These are phyloP conservation scores for Gymnocypris eckloni DNA, from an alignment of 2,797 vertebrate species.

Conservation along the genomic window DNA sequence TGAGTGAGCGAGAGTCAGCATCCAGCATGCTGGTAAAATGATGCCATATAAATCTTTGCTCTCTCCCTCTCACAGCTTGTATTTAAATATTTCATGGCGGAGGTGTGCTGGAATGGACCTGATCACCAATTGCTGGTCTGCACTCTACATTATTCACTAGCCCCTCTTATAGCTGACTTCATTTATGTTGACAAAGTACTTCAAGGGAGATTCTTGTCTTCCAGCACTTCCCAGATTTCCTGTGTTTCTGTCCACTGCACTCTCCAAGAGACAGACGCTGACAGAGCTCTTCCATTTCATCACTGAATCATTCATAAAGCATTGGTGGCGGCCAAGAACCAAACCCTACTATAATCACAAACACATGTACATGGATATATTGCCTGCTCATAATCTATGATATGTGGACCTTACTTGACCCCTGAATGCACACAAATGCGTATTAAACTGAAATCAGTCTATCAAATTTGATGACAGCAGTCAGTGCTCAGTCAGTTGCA, in stretches of 20 bases:
- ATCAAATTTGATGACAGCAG: conserved; percentile 7
- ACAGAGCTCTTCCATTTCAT: conserved; percentile 67
- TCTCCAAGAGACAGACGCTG: conserved; percentile 52
- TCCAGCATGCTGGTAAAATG: conserved; percentile 49
- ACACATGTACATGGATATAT: conserved; percentile 9
- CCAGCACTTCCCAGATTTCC: conserved; percentile 67
- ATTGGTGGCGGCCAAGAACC: conserved; percentile 17
- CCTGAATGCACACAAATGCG: neutral
- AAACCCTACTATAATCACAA: conserved; percentile 36
- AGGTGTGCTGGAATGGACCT: conserved; percentile 57
- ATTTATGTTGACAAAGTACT: conserved; percentile 76
- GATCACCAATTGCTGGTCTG: conserved; percentile 52
- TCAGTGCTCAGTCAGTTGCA: neutral
- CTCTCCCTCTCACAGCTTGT: conserved; percentile 49
- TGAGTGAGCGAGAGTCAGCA: neutral
- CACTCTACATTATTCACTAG: conserved; percentile 74
- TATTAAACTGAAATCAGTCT: conserved; percentile 23
- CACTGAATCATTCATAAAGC: conserved; percentile 69
- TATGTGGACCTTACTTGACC: conserved; percentile 11
- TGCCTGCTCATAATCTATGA: conserved; percentile 18
- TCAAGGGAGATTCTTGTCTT: conserved; percentile 66
- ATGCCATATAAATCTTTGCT: conserved; percentile 67
- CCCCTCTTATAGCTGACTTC: conserved; percentile 67
- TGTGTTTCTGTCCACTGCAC: conserved; percentile 33
- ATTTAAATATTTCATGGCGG: conserved; percentile 72